phyloP scores from a whole-genome alignment of 2,888 invertebrate genomes.

The Caenorhabditis macrosperma region DNA sequence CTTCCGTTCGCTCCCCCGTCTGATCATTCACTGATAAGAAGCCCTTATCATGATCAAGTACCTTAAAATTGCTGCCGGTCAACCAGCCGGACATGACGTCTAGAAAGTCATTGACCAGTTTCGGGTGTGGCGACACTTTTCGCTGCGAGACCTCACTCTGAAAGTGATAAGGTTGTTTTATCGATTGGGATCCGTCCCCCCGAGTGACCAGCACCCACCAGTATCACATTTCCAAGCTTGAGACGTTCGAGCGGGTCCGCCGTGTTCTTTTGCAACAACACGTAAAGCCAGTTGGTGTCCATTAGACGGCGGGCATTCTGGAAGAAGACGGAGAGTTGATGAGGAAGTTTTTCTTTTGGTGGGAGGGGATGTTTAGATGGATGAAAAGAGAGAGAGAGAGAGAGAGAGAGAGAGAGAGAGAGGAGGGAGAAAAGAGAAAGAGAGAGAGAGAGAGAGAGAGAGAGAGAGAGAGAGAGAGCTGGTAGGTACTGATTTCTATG shows the following conservation, averaged over 20 bases:
- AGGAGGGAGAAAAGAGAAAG: too few relatives aligned
- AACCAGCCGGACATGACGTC: conserved; percentile 59
- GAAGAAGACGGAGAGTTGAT: not conserved
- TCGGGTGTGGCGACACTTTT: conserved; percentile 52
- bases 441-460: too few relatives aligned
- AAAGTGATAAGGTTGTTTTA: not conserved
- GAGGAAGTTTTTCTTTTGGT: too few relatives aligned
- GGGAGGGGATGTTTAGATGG: not conserved
- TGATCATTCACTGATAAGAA: conserved; percentile 19
- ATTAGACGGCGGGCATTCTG: conserved; percentile 22
- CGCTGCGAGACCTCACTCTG: conserved; percentile 53
- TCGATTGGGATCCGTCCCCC: not conserved
- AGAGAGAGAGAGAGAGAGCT: too few relatives aligned
- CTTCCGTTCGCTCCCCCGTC: not conserved
- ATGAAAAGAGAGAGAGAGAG: too few relatives aligned
- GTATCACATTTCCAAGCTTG: conserved; percentile 54
- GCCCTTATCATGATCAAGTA: not conserved
- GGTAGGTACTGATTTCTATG: too few relatives aligned
- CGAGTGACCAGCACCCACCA: conserved; percentile 19
- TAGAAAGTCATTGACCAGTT: conserved; percentile 56
- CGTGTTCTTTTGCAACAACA: conserved; percentile 44
- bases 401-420: too few relatives aligned
- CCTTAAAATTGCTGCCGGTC: conserved; percentile 59
- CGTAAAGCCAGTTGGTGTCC: conserved; percentile 55
- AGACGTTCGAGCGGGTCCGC: conserved; percentile 57